Conservation (phyloP, 2,113 vertebrate genomes). For the Macrotis lagotis region DNA sequence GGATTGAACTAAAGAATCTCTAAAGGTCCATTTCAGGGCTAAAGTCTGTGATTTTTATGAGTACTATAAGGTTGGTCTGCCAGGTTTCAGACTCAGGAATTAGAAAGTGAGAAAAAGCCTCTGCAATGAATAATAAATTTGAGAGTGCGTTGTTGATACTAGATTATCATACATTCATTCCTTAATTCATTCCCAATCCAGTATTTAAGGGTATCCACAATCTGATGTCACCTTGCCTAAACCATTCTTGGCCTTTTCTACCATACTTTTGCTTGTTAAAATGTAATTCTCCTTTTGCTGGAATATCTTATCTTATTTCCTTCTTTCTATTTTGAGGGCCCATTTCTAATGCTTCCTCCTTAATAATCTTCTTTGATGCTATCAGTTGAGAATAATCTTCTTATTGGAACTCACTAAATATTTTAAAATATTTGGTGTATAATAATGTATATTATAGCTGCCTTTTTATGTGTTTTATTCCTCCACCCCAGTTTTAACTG, state of each 20-base stretch:
- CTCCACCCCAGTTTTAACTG: not conserved
- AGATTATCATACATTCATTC: not conserved
- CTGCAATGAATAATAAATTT: not conserved
- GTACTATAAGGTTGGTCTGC: not conserved
- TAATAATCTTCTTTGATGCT: not conserved
- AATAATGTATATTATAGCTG: not conserved
- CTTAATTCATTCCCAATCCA: not conserved
- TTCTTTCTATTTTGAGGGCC: not conserved
- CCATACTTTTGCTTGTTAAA: not conserved
- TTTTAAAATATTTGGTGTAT: not conserved
- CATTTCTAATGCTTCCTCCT: not conserved
- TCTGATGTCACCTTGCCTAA: not conserved
- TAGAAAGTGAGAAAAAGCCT: not conserved
- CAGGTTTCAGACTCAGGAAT: not conserved
- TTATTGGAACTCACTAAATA: not conserved
- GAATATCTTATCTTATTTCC: not conserved
- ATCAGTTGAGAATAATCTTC: not conserved
- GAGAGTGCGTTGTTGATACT: too few relatives aligned
- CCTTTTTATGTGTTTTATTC: not conserved
- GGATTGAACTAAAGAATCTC: not conserved
- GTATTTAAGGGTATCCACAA: not conserved
- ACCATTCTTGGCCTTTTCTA: not conserved
- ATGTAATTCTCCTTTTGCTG: not conserved
- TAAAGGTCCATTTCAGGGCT: not conserved
- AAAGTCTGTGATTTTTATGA: not conserved